Evolutionary conservation across 2,888 invertebrate genomes (phyloP), one percentile per base, ranked within the genome.

Genomic region (Microchrysa polita): DNA sequence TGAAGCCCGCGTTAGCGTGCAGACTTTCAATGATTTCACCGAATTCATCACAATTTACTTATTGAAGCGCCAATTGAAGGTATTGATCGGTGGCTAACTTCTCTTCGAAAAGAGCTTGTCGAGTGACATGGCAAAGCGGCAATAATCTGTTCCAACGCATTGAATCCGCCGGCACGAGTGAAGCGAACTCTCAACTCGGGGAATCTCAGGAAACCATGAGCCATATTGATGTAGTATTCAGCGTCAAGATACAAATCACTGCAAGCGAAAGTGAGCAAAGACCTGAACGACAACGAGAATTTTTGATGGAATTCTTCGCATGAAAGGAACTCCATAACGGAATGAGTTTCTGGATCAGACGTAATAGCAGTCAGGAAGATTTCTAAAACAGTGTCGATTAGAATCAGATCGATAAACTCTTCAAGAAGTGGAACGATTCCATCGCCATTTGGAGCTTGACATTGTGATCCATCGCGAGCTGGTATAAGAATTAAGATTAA

Each of bases 311-410:
- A 74, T 1, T 73, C 76, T 0, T 44, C 48, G 7, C 73, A 74
- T 63, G 63, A 42, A 63, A 74, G 18, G 55, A 48, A 73, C 59
- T 72, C 76, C 71, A 76, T 73, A 23, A 74, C 73, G 10, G 60
- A 40, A 59, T 73, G 73, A 42, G 72, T 67, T 69, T 76, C 76
- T 69, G 27, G 27, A 60, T 76, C 76, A 16, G 67, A 61, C 20
- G 72, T 73, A 14, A 76, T 48, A 10, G 67, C 67, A 16, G 60
- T 65, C 18, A 74, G 44, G 44, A 71, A 48, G 23, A 74, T 67
- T 12, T 60, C 60, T 12, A 73, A 23, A 7, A 73, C 12, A 42
- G 61, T 20, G 12, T 67, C 72, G 12, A 57, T 9, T 67, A 73
- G 74, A 9, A 76, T 10, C 14, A 74, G 1, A 1, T 7, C 61